Evolutionary conservation across 2,797 vertebrate species (phyloP).

Genomic region (Anguilla anguilla): DNA sequence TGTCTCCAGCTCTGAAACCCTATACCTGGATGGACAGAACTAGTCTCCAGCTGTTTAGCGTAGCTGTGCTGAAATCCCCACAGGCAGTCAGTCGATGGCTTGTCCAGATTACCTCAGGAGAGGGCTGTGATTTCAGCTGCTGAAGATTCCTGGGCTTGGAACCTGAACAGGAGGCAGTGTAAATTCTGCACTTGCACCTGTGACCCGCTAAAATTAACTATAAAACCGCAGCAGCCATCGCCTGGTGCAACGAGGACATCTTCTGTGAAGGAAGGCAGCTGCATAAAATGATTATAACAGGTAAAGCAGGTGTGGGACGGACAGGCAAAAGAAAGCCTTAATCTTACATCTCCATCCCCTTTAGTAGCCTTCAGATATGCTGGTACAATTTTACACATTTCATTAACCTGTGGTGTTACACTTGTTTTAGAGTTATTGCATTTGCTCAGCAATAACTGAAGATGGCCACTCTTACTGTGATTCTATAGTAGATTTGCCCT

Average conservation of each 20-base stretch:
- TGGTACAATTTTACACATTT: neutral
- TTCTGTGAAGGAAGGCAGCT: conserved; percentile 35
- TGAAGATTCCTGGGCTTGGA: conserved; percentile 54
- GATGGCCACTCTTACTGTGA: neutral
- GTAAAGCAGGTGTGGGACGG: neutral
- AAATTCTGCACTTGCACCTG: conserved; percentile 68
- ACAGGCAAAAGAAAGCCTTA: neutral
- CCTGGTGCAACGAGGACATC: conserved; percentile 41
- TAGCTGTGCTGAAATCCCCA: neutral
- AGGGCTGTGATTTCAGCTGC: conserved; percentile 3
- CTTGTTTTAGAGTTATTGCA: neutral
- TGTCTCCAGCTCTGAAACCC: neutral
- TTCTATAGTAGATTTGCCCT: neutral
- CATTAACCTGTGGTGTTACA: neutral
- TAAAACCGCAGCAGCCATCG: conserved; percentile 37
- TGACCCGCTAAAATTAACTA: conserved; percentile 64
- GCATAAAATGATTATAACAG: conserved; percentile 1
- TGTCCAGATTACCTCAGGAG: conserved; percentile 28
- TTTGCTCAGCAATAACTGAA: neutral
- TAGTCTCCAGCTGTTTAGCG: neutral
- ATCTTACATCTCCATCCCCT: neutral
- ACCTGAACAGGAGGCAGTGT: conserved; percentile 53
- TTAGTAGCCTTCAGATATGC: neutral
- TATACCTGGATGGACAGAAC: neutral
- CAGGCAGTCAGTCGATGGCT: neutral